These are phyloP conservation scores for Alosa sapidissima DNA, from an alignment of 2,797 vertebrate genomes.

Conservation along the genomic window DNA sequence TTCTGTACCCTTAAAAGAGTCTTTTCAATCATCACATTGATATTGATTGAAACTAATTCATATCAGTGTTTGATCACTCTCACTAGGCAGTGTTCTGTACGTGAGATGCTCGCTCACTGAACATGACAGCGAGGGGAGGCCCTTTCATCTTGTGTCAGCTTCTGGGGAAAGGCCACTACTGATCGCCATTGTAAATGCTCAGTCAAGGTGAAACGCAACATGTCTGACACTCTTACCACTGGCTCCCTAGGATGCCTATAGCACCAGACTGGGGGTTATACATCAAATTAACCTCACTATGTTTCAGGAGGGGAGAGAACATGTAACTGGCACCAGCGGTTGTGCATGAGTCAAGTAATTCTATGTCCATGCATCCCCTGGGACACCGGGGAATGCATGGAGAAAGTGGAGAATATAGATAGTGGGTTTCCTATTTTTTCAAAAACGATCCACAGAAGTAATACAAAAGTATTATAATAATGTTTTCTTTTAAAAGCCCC, in stretches of 20 bases:
- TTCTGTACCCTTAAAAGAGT: neutral
- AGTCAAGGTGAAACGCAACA: slow-evolving; percentile 16
- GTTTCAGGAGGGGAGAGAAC: neutral
- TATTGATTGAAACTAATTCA: neutral
- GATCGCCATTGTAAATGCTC: neutral
- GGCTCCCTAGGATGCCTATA: neutral
- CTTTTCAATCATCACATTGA: neutral
- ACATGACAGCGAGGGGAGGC: neutral
- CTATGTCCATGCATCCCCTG: neutral
- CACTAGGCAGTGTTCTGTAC: neutral
- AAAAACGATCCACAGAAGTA: too few relatives aligned
- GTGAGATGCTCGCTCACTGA: neutral
- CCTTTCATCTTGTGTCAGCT: neutral
- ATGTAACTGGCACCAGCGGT: neutral
- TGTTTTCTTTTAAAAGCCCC: too few relatives aligned
- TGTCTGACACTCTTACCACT: neutral
- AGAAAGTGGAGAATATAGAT: neutral
- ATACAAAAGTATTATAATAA: too few relatives aligned
- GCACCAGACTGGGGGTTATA: neutral
- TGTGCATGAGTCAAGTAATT: neutral
- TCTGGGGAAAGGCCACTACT: neutral
- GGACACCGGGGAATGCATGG: too few relatives aligned
- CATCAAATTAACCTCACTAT: neutral
- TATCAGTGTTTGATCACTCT: neutral
- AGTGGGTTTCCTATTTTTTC: neutral